phyloP scores from a whole-genome alignment of 2,888 invertebrate genomes.

The Liposcelis brunnea region DNA sequence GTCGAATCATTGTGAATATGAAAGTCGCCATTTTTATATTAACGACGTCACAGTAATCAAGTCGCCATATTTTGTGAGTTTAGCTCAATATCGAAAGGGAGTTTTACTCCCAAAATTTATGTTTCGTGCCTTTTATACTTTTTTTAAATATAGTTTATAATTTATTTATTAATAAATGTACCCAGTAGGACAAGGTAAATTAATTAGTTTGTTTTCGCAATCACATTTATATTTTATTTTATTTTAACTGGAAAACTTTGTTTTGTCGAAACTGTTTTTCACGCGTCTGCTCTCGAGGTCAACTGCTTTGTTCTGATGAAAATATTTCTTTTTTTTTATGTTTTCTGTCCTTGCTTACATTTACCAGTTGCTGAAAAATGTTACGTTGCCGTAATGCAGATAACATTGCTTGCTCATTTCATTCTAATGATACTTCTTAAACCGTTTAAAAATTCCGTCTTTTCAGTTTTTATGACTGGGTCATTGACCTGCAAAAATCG shows the following conservation, averaged over 20 bases:
- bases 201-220: conserved; percentile 13
- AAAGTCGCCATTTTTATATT: conserved; percentile 1
- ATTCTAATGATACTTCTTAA: not conserved
- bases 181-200: conserved; percentile 52
- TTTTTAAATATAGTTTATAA: not conserved
- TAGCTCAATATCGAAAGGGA: conserved; percentile 7
- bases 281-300: conserved; percentile 3
- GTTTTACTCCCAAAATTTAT: not conserved
- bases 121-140: not conserved
- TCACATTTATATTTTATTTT: conserved; percentile 7
- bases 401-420: conserved; percentile 15
- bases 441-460: conserved; percentile 6
- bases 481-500: conserved; percentile 13
- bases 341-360: conserved; percentile 9
- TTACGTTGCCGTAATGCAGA: too few relatives aligned
- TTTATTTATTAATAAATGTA: conserved; percentile 29
- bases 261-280: too few relatives aligned
- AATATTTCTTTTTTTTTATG: not conserved
- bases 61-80: too few relatives aligned
- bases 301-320: conserved; percentile 6
- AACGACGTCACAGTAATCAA: not conserved
- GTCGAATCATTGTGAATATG: not conserved
- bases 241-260: conserved; percentile 8
- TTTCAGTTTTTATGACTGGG: conserved; percentile 11
- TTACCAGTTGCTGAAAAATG: too few relatives aligned